Conservation (phyloP, 2,113 vertebrate genomes). For the Tupaia tana region DNA sequence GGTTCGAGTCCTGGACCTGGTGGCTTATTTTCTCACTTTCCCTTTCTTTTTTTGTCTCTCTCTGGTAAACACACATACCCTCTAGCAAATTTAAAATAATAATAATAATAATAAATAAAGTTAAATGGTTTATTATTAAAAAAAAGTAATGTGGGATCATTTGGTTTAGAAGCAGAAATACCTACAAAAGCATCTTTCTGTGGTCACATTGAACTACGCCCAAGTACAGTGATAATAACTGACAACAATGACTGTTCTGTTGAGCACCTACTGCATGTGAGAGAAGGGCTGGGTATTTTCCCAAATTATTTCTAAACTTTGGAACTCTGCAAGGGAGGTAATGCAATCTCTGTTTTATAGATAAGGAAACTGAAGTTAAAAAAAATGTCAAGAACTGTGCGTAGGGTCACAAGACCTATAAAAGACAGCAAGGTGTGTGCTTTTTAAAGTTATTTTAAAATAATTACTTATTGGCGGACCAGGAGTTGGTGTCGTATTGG, state of each 20-base stretch:
- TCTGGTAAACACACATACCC: too few relatives aligned
- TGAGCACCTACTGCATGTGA: not conserved
- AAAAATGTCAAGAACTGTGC: not conserved
- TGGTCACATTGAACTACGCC: not conserved
- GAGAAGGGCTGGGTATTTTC: not conserved
- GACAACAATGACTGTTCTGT: not conserved
- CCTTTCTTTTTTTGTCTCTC: too few relatives aligned
- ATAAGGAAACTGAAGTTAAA: conserved; percentile 25
- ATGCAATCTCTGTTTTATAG: not conserved
- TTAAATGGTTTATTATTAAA: too few relatives aligned
- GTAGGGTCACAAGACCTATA: not conserved
- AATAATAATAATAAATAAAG: too few relatives aligned
- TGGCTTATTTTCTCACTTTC: too few relatives aligned
- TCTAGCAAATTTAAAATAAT: too few relatives aligned
- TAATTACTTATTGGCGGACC: too few relatives aligned
- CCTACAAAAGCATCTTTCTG: not conserved
- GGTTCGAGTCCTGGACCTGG: too few relatives aligned
- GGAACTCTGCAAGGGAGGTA: not conserved
- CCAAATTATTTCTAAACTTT: conserved; percentile 15
- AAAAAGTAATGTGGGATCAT: not conserved
- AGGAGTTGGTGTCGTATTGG: too few relatives aligned
- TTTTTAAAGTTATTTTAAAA: too few relatives aligned
- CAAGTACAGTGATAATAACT: not conserved
- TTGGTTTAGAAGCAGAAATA: not conserved
- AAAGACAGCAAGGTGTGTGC: not conserved